phyloP scores from a whole-genome alignment of 2,113 vertebrate species.

The Maylandia zebra region DNA sequence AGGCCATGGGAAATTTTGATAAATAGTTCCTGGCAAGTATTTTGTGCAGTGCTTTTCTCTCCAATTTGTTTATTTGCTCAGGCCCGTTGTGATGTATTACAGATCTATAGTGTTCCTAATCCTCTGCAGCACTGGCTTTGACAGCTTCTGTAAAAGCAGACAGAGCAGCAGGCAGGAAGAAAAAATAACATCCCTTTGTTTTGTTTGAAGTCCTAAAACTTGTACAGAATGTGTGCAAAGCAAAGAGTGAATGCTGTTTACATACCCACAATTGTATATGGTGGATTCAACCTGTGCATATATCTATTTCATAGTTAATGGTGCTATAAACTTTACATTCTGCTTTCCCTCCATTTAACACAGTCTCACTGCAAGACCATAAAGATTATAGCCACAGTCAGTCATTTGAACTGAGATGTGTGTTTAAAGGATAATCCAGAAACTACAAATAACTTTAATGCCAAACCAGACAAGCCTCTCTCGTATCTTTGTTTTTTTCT shows the following conservation, averaged over 20 bases:
- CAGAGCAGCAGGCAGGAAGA: not conserved
- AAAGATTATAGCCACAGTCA: conserved; percentile 38
- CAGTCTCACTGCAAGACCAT: not conserved
- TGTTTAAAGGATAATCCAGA: conserved; percentile 4
- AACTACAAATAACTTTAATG: conserved; percentile 22
- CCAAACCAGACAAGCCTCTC: not conserved
- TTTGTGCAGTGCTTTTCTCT: conserved; percentile 12
- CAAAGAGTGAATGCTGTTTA: not conserved
- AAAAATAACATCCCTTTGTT: not conserved
- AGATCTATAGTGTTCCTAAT: conserved; percentile 21
- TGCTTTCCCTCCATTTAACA: not conserved
- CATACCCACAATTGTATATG: not conserved
- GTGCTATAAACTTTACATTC: conserved; percentile 17
- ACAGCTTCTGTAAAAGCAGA: conserved; percentile 14
- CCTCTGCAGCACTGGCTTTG: conserved; percentile 13
- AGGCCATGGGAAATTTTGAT: conserved; percentile 12
- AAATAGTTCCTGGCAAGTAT: conserved; percentile 40
- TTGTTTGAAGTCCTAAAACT: not conserved
- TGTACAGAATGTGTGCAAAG: not conserved
- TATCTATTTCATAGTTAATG: not conserved
- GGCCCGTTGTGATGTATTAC: conserved; percentile 35
- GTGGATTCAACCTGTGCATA: not conserved
- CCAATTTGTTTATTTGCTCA: conserved; percentile 40
- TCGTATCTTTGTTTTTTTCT: not conserved
- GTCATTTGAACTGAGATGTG: conserved; percentile 15